phyloP scores from a whole-genome alignment of 2,888 invertebrate genomes.

The Nezara viridula region DNA sequence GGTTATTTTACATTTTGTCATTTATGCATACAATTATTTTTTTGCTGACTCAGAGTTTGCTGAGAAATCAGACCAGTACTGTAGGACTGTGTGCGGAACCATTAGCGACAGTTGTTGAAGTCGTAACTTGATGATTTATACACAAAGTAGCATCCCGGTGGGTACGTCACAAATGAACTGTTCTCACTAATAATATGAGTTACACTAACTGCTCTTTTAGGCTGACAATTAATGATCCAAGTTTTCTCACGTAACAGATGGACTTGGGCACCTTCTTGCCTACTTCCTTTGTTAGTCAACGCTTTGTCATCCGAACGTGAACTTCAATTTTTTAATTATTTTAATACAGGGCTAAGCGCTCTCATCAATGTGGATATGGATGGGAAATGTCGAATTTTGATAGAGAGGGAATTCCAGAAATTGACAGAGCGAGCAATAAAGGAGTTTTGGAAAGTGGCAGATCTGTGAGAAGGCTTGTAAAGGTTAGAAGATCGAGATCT shows the following conservation, averaged over 20 bases:
- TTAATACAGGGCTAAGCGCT: no score
- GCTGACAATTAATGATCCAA: background rate
- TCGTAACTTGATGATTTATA: constrained; percentile 29
- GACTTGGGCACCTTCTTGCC: background rate
- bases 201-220: constrained; percentile 33
- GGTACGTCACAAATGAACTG: constrained; percentile 26
- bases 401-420: no score
- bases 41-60: background rate
- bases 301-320: background rate
- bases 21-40: background rate
- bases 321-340: no score
- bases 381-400: no score
- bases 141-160: background rate
- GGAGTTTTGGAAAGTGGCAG: no score
- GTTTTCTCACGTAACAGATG: background rate
- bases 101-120: constrained; percentile 16
- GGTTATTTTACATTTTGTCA: background rate
- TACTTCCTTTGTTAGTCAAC: background rate
- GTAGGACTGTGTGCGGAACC: background rate
- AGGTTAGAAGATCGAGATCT: no score
- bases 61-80: background rate
- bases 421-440: no score
- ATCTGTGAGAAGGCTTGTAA: no score
- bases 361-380: no score
- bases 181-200: constrained; percentile 37